Evolutionary conservation across 2,797 vertebrate genomes (phyloP).

Genomic region (Onychomys torridus): DNA sequence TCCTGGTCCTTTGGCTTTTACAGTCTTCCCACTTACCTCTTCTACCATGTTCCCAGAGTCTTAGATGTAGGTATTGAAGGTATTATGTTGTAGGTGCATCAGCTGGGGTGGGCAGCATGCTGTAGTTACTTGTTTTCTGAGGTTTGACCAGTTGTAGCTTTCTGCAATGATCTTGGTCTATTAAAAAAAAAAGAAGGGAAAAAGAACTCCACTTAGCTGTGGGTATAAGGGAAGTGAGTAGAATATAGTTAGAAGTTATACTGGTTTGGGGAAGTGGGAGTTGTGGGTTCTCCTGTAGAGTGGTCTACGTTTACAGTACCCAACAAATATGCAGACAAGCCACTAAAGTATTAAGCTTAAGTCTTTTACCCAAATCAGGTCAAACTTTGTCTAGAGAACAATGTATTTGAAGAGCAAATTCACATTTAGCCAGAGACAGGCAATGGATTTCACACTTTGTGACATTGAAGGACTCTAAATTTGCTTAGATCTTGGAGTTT

Average conservation of each 20-base stretch:
- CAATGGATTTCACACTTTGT: neutral
- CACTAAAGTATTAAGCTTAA: neutral
- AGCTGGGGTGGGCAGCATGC: no score
- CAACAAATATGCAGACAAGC: neutral
- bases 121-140: neutral
- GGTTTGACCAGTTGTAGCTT: neutral
- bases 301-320: neutral
- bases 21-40: neutral
- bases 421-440: neutral
- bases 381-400: conserved; percentile 46
- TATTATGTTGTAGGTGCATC: neutral
- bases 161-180: no score
- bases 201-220: neutral
- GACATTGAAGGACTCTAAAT: neutral
- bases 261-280: neutral
- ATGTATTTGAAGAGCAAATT: neutral
- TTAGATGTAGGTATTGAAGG: neutral
- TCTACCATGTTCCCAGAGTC: neutral
- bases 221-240: neutral
- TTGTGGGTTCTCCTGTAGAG: neutral
- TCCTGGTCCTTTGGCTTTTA: neutral
- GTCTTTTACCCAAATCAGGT: conserved; percentile 46
- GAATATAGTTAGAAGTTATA: neutral
- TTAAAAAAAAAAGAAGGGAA: neutral
- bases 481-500: neutral